Evolutionary conservation across 1,140 invertebrate species (phyloP), one percentile per base, ranked within the genome.

Genomic region (Drosophila nigrodunni): DNA sequence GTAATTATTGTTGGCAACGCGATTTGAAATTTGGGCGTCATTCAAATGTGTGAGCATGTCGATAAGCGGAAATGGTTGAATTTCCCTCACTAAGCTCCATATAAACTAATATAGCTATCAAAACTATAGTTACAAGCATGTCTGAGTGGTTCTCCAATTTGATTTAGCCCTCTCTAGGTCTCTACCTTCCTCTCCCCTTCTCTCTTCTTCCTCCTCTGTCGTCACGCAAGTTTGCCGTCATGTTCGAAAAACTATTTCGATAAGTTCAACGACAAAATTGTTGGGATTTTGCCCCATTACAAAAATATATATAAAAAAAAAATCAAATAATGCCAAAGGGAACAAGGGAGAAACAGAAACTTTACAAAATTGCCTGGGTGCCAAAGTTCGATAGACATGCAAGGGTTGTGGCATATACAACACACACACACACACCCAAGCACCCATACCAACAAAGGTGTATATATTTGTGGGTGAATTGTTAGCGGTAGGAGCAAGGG

Each of bases 211-310:
- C 39, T 55, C 44, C 52, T 39, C 41, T 72, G 60, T 59, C 65
- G 73, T 68, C 82, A 86, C 82, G 78, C 82, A 82, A 87, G 79
- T 80, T 87, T 66, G 65, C 57, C 76, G 62, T 73, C 76, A 72
- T 79, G 83, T 79, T 87, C 79, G 58, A 49, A 69, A 68, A 87
- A 88, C 83, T 87, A 81, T 82, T 87, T 80, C 80, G 73, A 87
- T 87, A 87, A 87, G 74, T 87, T 87, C 52, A 82, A 87, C 74
- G 83, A 88, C 85, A 79, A 80, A 88, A 80, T 68, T 80, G 69
- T 70, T 49, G 5, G 54, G 59, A 83, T 73, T 82, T 77, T 50
- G 55, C 57, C 41, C 74, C 43, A 76, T 71, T 66, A 72, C 61
- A 59, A 72, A 69, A 61, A 39, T 49, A 69, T 55, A 58, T n/a